Conservation (phyloP, 2,113 vertebrate genomes). For the Microtus montanus region DNA sequence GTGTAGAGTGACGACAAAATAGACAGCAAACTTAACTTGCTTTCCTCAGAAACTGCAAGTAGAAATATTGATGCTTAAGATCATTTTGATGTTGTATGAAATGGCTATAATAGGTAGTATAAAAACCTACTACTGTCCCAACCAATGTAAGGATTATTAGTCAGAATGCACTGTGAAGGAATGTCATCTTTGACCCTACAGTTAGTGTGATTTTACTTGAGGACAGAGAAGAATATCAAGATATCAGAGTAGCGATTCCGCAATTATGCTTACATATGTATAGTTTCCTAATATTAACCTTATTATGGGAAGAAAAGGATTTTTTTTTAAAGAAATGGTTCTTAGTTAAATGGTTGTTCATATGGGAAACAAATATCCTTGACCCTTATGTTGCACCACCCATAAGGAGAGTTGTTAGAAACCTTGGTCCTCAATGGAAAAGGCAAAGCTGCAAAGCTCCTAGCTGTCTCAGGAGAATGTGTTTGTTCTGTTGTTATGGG, state of each 20-base stretch:
- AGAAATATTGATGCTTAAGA: conserved; percentile 23
- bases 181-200: background rate
- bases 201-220: background rate
- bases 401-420: background rate
- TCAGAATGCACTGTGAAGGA: background rate
- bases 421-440: background rate
- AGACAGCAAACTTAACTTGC: conserved; percentile 1
- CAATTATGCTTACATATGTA: background rate
- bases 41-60: background rate
- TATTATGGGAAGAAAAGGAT: background rate
- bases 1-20: conserved; percentile 26
- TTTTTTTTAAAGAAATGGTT: background rate
- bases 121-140: background rate
- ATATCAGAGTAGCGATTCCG: background rate
- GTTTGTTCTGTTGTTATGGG: background rate
- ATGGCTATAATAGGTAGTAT: background rate
- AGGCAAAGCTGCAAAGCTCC: background rate
- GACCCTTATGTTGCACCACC: background rate
- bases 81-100: background rate
- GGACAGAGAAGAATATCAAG: background rate
- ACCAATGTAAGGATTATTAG: background rate
- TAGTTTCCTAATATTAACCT: background rate
- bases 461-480: background rate
- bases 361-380: background rate
- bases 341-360: conserved; percentile 1